Percentiles rank a stretch among this genome's conserved stretches.
These are phyloP conservation scores for Thereva unica DNA, from an alignment of 2,888 invertebrate species.

Conservation along the genomic window DNA sequence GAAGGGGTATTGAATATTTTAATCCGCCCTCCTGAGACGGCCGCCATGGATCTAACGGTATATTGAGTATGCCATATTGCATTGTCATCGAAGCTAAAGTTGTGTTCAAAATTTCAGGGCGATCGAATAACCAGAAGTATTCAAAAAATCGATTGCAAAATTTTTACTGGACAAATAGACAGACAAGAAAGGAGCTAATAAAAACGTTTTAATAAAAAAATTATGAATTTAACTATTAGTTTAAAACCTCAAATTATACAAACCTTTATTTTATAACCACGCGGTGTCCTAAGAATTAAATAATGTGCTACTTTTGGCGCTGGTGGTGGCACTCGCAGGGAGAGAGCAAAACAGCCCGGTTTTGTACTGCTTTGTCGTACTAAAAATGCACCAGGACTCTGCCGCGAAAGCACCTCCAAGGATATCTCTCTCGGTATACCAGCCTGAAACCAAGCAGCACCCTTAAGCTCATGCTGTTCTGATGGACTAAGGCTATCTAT, in stretches of 20 bases:
- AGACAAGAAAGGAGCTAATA: no score
- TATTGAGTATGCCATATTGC: no score
- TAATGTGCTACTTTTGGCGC: conserved; percentile 88
- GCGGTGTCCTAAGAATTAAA: conserved; percentile 83
- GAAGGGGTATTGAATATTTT: no score
- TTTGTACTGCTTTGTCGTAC: conserved; percentile 94
- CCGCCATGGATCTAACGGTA: no score
- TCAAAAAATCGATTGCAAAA: no score
- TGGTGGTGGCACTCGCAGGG: conserved; percentile 86
- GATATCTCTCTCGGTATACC: conserved; percentile 95
- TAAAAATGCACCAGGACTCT: conserved; percentile 92
- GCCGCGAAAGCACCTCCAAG: conserved; percentile 84
- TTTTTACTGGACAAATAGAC: no score
- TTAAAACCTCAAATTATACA: conserved; percentile 44
- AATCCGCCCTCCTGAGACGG: no score
- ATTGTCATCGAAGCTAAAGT: no score
- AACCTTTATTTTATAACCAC: conserved; percentile 93
- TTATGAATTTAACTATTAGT: no score
- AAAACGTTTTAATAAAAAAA: background rate
- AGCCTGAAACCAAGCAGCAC: conserved; percentile 95
- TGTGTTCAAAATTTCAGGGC: no score
- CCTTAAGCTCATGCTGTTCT: conserved; percentile 79
- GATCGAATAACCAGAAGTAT: no score
- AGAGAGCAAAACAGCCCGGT: conserved; percentile 90
- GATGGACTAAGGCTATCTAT: conserved; percentile 69